Percentiles rank a stretch among this genome's conserved stretches.
These are phyloP conservation scores for Drosophila eohydei DNA, from an alignment of 2,888 invertebrate species.

Conservation along the genomic window DNA sequence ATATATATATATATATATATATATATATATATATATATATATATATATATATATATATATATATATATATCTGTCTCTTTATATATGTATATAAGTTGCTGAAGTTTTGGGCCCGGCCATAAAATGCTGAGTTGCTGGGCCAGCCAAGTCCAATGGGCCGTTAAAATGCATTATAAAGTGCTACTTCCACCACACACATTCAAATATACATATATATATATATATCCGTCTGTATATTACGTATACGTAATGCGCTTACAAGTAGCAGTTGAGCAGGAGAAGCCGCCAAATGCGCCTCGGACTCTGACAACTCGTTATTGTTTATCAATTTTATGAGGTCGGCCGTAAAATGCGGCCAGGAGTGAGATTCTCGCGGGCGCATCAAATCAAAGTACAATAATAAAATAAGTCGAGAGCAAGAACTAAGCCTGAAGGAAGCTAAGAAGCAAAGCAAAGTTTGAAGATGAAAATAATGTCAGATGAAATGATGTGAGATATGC, in stretches of 20 bases:
- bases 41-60: background rate
- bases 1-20: slow-evolving; percentile 6
- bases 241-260: slow-evolving; percentile 40
- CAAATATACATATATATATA: background rate
- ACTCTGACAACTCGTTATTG: slow-evolving; percentile 54
- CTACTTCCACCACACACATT: slow-evolving; percentile 15
- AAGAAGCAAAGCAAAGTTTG: background rate
- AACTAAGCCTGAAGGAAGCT: background rate
- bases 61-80: background rate
- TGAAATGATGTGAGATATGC: no score
- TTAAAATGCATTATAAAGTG: slow-evolving; percentile 65
- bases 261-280: background rate
- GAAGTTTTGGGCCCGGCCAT: slow-evolving; percentile 30
- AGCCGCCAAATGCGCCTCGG: slow-evolving; percentile 5
- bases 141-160: slow-evolving; percentile 43
- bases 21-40: slow-evolving; percentile 13
- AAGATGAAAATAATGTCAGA: background rate
- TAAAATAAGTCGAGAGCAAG: slow-evolving; percentile 17
- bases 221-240: background rate
- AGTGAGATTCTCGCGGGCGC: slow-evolving; percentile 3
- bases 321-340: slow-evolving; percentile 64
- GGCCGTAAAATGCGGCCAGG: slow-evolving; percentile 36
- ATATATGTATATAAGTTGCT: slow-evolving; percentile 22
- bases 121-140: slow-evolving; percentile 43
- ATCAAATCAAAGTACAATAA: slow-evolving; percentile 22